phyloP scores from a whole-genome alignment of 2,888 invertebrate genomes.

The Platycnemis pennipes region DNA sequence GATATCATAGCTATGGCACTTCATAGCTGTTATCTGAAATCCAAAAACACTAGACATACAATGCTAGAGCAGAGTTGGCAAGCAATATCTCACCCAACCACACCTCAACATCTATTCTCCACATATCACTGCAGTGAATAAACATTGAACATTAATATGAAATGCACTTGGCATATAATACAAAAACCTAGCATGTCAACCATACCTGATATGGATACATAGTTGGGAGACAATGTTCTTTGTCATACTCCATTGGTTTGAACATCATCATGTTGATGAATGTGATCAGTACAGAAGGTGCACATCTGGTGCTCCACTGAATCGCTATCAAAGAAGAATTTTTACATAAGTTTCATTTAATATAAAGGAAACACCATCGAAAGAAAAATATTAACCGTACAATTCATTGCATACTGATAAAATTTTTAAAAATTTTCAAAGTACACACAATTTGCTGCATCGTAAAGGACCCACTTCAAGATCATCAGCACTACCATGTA shows the following conservation, averaged over 20 bases:
- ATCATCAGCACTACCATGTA: slow-evolving; percentile 96
- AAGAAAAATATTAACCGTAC: not conserved
- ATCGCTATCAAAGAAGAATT: not conserved
- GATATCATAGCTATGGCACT: too few relatives aligned
- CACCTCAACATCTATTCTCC: too few relatives aligned
- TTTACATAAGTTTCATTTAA: not conserved
- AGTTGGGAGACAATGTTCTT: slow-evolving; percentile 73
- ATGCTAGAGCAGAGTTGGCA: too few relatives aligned
- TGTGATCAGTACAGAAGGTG: slow-evolving; percentile 83
- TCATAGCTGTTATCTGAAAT: too few relatives aligned
- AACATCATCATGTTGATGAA: slow-evolving; percentile 90
- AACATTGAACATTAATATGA: too few relatives aligned
- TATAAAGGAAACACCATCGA: not conserved
- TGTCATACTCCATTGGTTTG: slow-evolving; percentile 70
- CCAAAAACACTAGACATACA: too few relatives aligned
- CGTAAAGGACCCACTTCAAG: slow-evolving; percentile 92
- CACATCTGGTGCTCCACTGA: slow-evolving; percentile 78
- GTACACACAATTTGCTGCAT: slow-evolving; percentile 77
- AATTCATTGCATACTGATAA: too few relatives aligned
- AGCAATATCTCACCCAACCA: too few relatives aligned
- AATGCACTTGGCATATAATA: too few relatives aligned
- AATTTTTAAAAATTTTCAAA: not conserved
- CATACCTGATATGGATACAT: slow-evolving; percentile 73
- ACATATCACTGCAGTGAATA: too few relatives aligned
- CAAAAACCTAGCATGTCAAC: too few relatives aligned